Conservation (phyloP, 1,140 invertebrate genomes). For the Scaptomyza hsui region DNA sequence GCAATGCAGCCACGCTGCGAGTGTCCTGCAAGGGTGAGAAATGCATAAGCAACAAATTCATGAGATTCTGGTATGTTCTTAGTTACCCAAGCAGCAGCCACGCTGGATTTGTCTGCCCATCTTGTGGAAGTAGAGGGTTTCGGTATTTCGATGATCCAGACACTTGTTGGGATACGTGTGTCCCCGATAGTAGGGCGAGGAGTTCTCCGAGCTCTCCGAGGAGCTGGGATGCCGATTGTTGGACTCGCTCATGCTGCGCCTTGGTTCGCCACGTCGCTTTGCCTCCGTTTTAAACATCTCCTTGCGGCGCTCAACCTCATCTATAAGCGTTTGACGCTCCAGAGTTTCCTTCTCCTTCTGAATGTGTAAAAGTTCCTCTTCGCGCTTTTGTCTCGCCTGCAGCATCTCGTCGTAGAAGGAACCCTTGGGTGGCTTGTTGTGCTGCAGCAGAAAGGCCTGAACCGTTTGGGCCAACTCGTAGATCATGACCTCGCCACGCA, state of each 20-base stretch:
- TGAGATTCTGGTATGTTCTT: neutral
- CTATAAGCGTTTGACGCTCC: slow-evolving; percentile 72
- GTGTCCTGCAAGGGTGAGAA: slow-evolving; percentile 84
- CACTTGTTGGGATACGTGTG: slow-evolving; percentile 73
- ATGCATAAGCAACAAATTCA: neutral
- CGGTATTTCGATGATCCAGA: slow-evolving; percentile 72
- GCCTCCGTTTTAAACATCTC: slow-evolving; percentile 79
- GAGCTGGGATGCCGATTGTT: slow-evolving; percentile 73
- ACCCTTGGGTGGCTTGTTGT: slow-evolving; percentile 89
- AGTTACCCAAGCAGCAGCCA: slow-evolving; percentile 72
- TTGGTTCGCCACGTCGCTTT: slow-evolving; percentile 68
- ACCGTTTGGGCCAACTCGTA: slow-evolving; percentile 89
- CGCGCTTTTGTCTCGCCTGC: slow-evolving; percentile 86
- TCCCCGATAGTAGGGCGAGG: slow-evolving; percentile 71
- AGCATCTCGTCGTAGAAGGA: slow-evolving; percentile 95
- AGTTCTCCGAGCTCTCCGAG: slow-evolving; percentile 78
- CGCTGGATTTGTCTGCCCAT: slow-evolving; percentile 74
- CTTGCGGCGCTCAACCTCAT: slow-evolving; percentile 81
- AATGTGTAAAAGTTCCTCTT: slow-evolving; percentile 86
- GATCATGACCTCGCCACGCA: slow-evolving; percentile 91
- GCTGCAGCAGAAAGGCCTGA: slow-evolving; percentile 87
- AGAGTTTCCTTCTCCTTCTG: slow-evolving; percentile 85
- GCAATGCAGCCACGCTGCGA: slow-evolving; percentile 88
- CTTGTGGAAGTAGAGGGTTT: slow-evolving; percentile 77
- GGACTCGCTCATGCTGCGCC: slow-evolving; percentile 79